Percentiles rank a stretch among this genome's conserved stretches.
phyloP scores from a whole-genome alignment of 1,140 invertebrate genomes.

The Coelopa frigida region DNA sequence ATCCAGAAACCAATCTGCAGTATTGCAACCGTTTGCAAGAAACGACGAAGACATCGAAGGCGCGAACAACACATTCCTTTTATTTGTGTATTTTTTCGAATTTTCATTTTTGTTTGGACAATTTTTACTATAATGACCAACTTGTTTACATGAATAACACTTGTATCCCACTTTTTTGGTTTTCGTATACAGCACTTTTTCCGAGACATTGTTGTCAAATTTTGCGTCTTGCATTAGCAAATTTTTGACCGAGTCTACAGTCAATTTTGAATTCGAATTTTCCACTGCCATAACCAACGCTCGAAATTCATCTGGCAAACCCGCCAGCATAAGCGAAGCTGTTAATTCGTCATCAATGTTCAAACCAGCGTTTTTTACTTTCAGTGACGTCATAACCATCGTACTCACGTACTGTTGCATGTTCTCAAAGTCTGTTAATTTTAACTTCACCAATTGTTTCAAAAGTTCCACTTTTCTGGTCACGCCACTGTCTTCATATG shows the following conservation, averaged over 20 bases:
- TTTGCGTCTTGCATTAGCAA: conserved; percentile 36
- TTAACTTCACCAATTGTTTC: conserved; percentile 21
- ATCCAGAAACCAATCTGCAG: conserved; percentile 4
- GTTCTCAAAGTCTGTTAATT: conserved; percentile 17
- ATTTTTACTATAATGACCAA: background rate
- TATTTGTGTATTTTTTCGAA: background rate
- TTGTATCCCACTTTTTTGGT: too few species aligned
- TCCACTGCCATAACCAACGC: conserved; percentile 10
- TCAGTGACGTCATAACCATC: conserved; percentile 16
- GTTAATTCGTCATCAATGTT: conserved; percentile 9
- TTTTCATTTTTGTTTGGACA: conserved; percentile 1
- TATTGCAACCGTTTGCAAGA: background rate
- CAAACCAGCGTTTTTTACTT: conserved; percentile 10
- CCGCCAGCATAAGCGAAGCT: conserved; percentile 11
- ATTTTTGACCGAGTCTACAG: conserved; percentile 29
- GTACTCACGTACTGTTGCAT: conserved; percentile 26
- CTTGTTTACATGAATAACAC: background rate
- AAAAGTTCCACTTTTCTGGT: conserved; percentile 24
- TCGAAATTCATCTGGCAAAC: conserved; percentile 9
- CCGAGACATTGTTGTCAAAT: conserved; percentile 7
- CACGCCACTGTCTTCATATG: conserved; percentile 25
- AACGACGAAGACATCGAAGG: background rate
- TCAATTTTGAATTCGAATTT: conserved; percentile 25
- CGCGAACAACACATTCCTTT: too few species aligned
- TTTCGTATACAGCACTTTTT: background rate